Evolutionary conservation across 2,797 vertebrate genomes (phyloP), one percentile per base, ranked within the genome.

Genomic region (Enteromius afrohamiltoni): DNA sequence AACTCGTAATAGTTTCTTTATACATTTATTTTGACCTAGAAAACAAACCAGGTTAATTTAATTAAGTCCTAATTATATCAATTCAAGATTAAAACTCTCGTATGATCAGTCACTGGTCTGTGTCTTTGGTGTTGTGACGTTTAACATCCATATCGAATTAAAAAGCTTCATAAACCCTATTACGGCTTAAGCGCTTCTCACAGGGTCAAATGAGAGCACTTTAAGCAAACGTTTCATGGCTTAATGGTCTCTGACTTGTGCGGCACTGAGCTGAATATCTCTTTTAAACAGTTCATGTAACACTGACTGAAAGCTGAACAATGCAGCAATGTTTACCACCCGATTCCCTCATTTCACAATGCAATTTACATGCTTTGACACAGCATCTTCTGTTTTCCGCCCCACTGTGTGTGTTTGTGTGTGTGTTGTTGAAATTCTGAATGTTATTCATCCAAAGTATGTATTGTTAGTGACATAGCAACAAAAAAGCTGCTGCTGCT

Each of bases 281-380:
- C 42, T 81, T n/a, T 55, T 65, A 80, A 74, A 70, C 31, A 42
- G 67, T 64, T 86, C 67, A 86, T 84, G 82, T 88, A 88, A 88
- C 86, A 88, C 88, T 88, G 88, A 87, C 79, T 79, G 82, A 86
- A 87, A 75, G 75, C 77, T 80, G 77, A 62, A 83, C 67, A 87
- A 85, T 29, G 53, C 71, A 81, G 83, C 73, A 78, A 82, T 58
- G 70, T 78, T 87, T 69, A 67, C 60, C 77, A 69, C 42, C 75
- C 13, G 6, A 71, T 53, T 73, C 47, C 23, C 69, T 67, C 75
- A 76, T 42, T 76, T 26, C 49, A 69, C 71, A 87, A 69, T 62
- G 62, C 71, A 83, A 55, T 71, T 37, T 71, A 83, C 81, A 75
- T 49, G 51, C 83, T 34, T 76, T 31, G 47, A 80, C 31, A 53